phyloP scores from a whole-genome alignment of 2,888 invertebrate genomes.

The Ormyrus pomaceus region DNA sequence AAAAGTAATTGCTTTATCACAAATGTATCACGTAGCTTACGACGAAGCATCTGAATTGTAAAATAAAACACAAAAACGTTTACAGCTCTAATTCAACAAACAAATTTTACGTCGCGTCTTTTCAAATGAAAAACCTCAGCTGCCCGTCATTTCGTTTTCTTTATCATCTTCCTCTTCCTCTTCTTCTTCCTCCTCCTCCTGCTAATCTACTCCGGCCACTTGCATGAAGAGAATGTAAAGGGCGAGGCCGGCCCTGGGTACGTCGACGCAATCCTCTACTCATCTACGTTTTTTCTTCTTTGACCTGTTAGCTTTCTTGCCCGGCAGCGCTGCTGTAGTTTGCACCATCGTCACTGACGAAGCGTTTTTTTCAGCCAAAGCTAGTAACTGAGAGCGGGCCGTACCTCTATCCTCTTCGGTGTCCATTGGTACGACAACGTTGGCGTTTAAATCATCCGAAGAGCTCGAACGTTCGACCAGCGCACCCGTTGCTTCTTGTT shows the following conservation, averaged over 20 bases:
- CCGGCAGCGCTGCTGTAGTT: constrained; percentile 49
- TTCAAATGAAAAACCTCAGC: neutral
- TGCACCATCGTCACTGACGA: constrained; percentile 23
- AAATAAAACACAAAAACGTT: constrained; percentile 9
- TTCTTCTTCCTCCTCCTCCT: constrained; percentile 6
- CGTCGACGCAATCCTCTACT: constrained; percentile 75
- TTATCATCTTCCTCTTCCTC: no score
- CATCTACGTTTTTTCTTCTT: constrained; percentile 75
- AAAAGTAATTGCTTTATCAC: no score
- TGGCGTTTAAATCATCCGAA: constrained; percentile 66
- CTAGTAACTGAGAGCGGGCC: neutral
- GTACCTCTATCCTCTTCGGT: constrained; percentile 52
- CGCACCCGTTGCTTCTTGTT: constrained; percentile 58
- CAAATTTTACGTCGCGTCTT: neutral
- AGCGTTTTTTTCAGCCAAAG: constrained; percentile 25
- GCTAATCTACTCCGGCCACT: constrained; percentile 72
- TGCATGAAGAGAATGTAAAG: constrained; percentile 74
- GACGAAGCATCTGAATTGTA: no score
- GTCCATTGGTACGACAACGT: constrained; percentile 50
- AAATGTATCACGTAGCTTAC: no score
- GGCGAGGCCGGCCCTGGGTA: constrained; percentile 74
- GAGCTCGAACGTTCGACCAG: constrained; percentile 65
- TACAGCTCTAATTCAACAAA: constrained; percentile 5
- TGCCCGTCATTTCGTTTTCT: no score
- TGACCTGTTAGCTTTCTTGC: constrained; percentile 68